Evolutionary conservation across 2,797 vertebrate genomes (phyloP), one percentile per base, ranked within the genome.

Genomic region (Notolepis coatsorum): DNA sequence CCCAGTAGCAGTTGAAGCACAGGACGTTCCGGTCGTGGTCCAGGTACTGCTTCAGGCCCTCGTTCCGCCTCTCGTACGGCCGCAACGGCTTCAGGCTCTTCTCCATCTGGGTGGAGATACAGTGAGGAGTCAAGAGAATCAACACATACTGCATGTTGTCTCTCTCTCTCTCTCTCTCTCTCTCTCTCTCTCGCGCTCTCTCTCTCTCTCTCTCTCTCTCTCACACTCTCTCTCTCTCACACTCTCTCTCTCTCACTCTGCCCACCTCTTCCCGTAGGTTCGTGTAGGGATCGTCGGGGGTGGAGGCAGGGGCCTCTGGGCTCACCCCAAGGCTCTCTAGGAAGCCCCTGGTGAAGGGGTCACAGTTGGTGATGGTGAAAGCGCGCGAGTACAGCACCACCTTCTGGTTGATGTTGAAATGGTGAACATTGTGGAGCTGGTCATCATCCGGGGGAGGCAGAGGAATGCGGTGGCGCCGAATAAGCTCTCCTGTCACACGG

Each of bases 1-100:
- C 86, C 97, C 97, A 98, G 55, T 92, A 48, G 68, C 97, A 95
- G 55, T 82, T 92, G 89, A 98, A 99, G 18, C 95, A 87, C 66
- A 99, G 87, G 63, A 97, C 91, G n/a, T 95, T 80, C 3, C 84
- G 73, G 62, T 97, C 93, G 0, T 93, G 73, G n/a, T 96, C 90
- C 46, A 97, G 88, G 78, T 96, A 98, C 76, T 95, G 94, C 71
- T 77, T 93, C 73, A 93, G 85, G n/a, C n/a, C n/a, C 0, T 91
- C 95, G 75, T 97, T 91, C 0, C 60, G 65, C 35, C 86, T 85
- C 59, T 97, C 93, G n/a, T 95, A 96, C 0, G 95, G 95, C 12
- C 79, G 91, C 1, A 93, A 79, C 0, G 96, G 95, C 3, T 91
- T 90, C 65, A 93, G 90, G 12, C 13, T 91, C 0, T 90, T 87